phyloP scores from a whole-genome alignment of 2,888 invertebrate species.

The Nemoura dubitans region DNA sequence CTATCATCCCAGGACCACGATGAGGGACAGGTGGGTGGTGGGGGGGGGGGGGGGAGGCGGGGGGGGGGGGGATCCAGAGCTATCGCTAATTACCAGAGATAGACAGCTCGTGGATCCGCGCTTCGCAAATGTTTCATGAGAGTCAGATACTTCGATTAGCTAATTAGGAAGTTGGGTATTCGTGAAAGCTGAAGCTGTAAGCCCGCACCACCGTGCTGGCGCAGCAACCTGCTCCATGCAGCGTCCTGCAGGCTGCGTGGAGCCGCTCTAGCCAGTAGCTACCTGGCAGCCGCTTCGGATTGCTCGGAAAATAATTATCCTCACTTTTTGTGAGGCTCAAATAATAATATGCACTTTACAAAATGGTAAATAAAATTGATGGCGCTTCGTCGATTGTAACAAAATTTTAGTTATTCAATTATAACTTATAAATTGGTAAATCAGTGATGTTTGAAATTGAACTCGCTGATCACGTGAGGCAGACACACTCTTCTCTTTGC shows the following conservation, averaged over 20 bases:
- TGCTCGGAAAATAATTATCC: background rate
- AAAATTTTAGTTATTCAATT: background rate
- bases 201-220: no score
- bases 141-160: conserved; percentile 7
- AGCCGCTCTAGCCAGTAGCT: background rate
- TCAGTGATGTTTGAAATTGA: background rate
- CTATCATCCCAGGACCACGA: background rate
- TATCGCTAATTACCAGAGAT: conserved; percentile 39
- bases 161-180: background rate
- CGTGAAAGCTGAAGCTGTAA: background rate
- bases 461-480: background rate
- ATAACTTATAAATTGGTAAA: background rate
- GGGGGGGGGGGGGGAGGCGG: background rate
- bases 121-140: conserved; percentile 32
- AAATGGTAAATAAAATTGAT: background rate
- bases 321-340: background rate
- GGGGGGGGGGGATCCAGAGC: background rate
- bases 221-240: background rate
- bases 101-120: background rate
- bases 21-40: background rate
- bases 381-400: background rate
- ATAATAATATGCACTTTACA: background rate
- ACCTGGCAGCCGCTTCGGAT: background rate
- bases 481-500: no score
- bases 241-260: background rate